These are phyloP conservation scores for Sebastes hopkinsi DNA, from an alignment of 2,797 vertebrate species.

Conservation along the genomic window DNA sequence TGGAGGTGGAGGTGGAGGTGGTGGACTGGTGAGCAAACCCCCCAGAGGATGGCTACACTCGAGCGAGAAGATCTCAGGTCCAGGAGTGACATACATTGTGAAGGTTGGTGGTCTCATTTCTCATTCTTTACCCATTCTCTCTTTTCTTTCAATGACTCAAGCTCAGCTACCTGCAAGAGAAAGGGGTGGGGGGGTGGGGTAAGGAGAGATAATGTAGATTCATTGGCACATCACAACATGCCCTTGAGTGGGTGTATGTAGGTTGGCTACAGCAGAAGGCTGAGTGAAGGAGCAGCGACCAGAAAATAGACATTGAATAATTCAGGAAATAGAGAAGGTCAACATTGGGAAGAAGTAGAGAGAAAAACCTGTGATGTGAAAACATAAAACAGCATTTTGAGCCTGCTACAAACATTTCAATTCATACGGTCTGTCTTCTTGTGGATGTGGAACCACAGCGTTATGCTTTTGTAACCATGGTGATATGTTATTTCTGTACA, in stretches of 20 bases:
- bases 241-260: conserved; percentile 72
- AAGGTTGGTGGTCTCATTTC: conserved; percentile 88
- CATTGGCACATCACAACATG: conserved; percentile 60
- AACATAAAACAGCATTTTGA: conserved; percentile 32
- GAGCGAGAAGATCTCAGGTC: conserved; percentile 96
- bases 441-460: conserved; percentile 44
- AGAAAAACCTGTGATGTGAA: conserved; percentile 27
- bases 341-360: conserved; percentile 32
- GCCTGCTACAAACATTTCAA: conserved; percentile 23
- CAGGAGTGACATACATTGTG: conserved; percentile 96
- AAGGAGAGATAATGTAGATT: conserved; percentile 44
- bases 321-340: conserved; percentile 73
- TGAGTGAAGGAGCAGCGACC: conserved; percentile 53
- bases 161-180: conserved; percentile 38
- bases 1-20: conserved; percentile 76
- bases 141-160: conserved; percentile 78
- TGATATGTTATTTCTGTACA: conserved; percentile 73
- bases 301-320: conserved; percentile 75
- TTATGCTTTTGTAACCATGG: conserved; percentile 77
- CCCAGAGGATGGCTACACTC: conserved; percentile 92
- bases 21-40: conserved; percentile 88
- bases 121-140: conserved; percentile 33
- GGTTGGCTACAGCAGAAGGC: conserved; percentile 65
- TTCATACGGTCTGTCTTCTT: conserved; percentile 16
- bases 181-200: background rate